Conservation (phyloP, 2,113 vertebrate genomes). For the Etia nguti region DNA sequence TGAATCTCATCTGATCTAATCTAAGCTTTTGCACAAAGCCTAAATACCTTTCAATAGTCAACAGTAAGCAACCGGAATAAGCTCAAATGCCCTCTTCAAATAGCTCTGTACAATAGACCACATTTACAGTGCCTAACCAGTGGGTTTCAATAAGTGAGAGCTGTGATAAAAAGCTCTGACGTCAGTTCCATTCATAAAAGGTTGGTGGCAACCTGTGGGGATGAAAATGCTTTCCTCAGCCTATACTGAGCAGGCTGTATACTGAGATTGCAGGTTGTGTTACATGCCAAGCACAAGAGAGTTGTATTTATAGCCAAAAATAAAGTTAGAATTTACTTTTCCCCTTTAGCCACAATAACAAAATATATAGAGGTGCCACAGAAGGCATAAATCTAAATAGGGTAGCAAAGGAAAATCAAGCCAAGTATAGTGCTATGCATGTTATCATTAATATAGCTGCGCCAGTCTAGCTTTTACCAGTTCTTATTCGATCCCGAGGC, state of each 20-base stretch:
- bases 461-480: background rate
- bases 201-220: slow-evolving; percentile 35
- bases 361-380: background rate
- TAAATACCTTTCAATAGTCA: slow-evolving; percentile 23
- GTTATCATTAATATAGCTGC: background rate
- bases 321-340: slow-evolving; percentile 21
- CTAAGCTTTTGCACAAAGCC: slow-evolving; percentile 4
- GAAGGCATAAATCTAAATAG: background rate
- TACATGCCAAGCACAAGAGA: slow-evolving; percentile 25
- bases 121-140: background rate
- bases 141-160: slow-evolving; percentile 38
- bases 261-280: slow-evolving; percentile 31
- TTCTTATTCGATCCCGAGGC: background rate
- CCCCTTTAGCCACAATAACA: background rate
- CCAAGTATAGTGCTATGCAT: background rate
- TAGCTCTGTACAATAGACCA: slow-evolving; percentile 7
- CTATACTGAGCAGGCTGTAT: slow-evolving; percentile 17
- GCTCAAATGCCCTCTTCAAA: slow-evolving; percentile 42
- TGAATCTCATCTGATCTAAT: background rate
- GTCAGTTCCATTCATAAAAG: slow-evolving; percentile 54
- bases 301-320: slow-evolving; percentile 49
- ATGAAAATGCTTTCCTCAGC: slow-evolving; percentile 47
- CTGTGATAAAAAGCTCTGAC: slow-evolving; percentile 34
- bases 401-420: background rate
- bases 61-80: slow-evolving; percentile 28